A percentile compares a stretch with the other conserved stretches of the same genome.
phyloP scores from a whole-genome alignment of 2,797 vertebrate species.

The Eulemur albifrons region DNA sequence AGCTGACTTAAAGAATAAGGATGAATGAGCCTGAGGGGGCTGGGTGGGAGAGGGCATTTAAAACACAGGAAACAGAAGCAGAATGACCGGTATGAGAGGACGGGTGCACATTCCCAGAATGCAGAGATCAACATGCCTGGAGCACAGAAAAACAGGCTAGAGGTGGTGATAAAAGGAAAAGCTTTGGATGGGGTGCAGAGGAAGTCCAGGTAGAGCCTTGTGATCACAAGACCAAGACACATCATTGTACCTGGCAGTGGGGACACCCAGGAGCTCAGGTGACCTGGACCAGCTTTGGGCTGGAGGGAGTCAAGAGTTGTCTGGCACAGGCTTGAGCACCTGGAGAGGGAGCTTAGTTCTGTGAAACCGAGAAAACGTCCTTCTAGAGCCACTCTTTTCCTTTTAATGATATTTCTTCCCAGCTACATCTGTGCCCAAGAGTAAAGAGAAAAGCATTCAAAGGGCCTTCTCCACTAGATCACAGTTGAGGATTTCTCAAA shows the following conservation, averaged over 20 bases:
- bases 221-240: not conserved
- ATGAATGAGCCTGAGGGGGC: not conserved
- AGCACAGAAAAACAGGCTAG: not conserved
- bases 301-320: not conserved
- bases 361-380: not conserved
- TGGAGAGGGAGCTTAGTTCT: not conserved
- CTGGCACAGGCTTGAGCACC: not conserved
- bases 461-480: not conserved
- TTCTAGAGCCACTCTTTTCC: not conserved
- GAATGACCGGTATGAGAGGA: not conserved
- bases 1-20: not conserved
- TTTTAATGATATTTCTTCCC: not conserved
- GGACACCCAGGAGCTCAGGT: not conserved
- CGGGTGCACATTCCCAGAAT: not conserved
- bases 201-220: not conserved
- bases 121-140: not conserved
- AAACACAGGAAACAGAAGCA: not conserved
- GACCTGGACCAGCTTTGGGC: not conserved
- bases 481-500: not conserved
- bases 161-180: not conserved
- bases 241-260: fast-evolving
- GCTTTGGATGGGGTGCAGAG: not conserved
- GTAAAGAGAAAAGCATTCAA: not conserved
- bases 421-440: not conserved
- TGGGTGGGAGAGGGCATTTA: not conserved